phyloP scores from a whole-genome alignment of 2,113 vertebrate genomes.

The Dryoscopus gambensis region DNA sequence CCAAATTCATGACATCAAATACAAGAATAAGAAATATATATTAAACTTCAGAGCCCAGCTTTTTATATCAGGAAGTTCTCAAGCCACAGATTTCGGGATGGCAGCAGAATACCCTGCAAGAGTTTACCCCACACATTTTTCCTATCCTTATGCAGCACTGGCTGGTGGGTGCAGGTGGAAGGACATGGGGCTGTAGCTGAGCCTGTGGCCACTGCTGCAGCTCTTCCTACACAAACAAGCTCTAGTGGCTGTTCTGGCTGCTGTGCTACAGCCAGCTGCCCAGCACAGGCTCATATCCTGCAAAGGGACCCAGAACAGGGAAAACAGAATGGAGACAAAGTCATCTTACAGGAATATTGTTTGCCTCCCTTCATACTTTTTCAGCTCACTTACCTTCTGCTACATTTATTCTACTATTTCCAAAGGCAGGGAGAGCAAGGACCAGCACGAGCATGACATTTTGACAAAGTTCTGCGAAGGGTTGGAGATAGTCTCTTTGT shows the following conservation, averaged over 20 bases:
- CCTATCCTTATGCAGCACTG: neutral
- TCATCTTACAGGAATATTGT: neutral
- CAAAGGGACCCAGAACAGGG: neutral
- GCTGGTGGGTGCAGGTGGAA: neutral
- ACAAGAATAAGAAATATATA: neutral
- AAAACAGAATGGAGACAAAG: neutral
- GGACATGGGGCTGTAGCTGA: neutral
- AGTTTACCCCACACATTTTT: accelerated
- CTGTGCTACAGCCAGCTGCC: neutral
- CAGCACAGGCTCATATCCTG: neutral
- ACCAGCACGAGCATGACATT: neutral
- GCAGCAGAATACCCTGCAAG: neutral
- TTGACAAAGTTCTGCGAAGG: neutral
- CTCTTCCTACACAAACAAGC: neutral
- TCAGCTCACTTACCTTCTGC: neutral
- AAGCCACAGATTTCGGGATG: neutral
- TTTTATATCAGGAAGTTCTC: neutral
- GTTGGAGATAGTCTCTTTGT: neutral
- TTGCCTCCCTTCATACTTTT: neutral
- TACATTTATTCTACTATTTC: neutral
- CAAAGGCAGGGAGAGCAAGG: neutral
- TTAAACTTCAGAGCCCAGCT: neutral
- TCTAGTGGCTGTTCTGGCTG: neutral
- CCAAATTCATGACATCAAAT: neutral
- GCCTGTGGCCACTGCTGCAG: neutral